Percentiles rank a stretch among this genome's conserved stretches.
Conservation (phyloP, 2,888 invertebrate species). For the Lottia gigantea region DNA sequence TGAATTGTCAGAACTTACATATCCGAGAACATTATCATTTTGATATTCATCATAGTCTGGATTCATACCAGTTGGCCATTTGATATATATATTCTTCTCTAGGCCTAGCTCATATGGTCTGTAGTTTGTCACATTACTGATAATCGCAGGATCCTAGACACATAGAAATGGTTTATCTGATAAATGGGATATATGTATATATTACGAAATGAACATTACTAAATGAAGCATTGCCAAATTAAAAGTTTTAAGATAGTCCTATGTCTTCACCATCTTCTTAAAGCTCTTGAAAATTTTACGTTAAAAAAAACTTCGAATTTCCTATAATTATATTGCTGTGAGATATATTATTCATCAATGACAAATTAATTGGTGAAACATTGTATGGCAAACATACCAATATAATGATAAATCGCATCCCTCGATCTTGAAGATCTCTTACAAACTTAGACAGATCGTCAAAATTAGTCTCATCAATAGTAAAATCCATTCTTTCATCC, state of each 20-base stretch:
- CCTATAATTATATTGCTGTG: no score
- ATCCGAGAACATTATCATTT: slow-evolving; percentile 51
- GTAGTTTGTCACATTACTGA: slow-evolving; percentile 47
- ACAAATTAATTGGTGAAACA: not conserved
- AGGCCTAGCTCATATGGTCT: slow-evolving; percentile 52
- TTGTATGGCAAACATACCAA: slow-evolving; percentile 41
- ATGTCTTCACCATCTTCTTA: no score
- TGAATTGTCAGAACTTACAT: slow-evolving; percentile 37
- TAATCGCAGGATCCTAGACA: slow-evolving; percentile 48
- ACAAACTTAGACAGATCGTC: slow-evolving; percentile 56
- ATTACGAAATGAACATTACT: no score
- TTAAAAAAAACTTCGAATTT: no score
- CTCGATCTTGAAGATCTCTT: slow-evolving; percentile 45
- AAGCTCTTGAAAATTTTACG: no score
- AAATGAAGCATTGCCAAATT: not conserved
- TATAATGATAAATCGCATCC: slow-evolving; percentile 61
- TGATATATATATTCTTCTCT: slow-evolving; percentile 49
- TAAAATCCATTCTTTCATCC: slow-evolving; percentile 59
- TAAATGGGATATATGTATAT: no score
- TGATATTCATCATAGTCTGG: slow-evolving; percentile 40
- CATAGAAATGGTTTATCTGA: no score
- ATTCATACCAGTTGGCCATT: slow-evolving; percentile 51
- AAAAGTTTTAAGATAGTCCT: not conserved
- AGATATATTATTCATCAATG: no score
- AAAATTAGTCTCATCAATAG: slow-evolving; percentile 52